phyloP scores from a whole-genome alignment of 2,113 vertebrate species.

The Carettochelys insculpta region DNA sequence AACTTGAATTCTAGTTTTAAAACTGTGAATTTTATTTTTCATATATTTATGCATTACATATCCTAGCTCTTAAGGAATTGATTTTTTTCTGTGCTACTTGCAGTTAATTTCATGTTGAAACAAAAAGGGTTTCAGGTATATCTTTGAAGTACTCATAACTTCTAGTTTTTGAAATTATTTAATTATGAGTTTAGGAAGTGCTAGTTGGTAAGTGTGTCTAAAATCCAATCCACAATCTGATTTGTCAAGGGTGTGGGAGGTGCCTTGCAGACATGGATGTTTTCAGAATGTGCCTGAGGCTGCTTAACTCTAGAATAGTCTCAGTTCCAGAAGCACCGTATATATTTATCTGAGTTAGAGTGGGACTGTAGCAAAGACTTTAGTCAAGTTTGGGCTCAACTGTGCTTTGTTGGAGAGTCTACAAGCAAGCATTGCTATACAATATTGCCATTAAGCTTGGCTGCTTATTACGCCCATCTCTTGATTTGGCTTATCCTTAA shows the following conservation, averaged over 20 bases:
- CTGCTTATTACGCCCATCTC: conserved; percentile 67
- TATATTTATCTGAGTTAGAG: conserved; percentile 43
- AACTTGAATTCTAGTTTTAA: conserved; percentile 87
- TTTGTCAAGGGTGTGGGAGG: conserved; percentile 75
- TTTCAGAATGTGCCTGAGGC: conserved; percentile 79
- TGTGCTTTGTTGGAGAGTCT: conserved; percentile 60
- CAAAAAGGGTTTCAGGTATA: conserved; percentile 66
- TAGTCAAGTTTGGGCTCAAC: conserved; percentile 42
- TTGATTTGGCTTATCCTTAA: conserved; percentile 58
- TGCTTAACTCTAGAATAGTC: conserved; percentile 72
- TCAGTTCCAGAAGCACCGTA: conserved; percentile 68
- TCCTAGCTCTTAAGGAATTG: conserved; percentile 71
- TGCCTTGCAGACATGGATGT: conserved; percentile 79
- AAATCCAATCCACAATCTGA: conserved; percentile 71
- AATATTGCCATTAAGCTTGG: conserved; percentile 64
- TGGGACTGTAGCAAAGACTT: conserved; percentile 42
- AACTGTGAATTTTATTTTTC: conserved; percentile 88
- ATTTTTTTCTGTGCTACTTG: conserved; percentile 75
- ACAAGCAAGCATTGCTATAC: conserved; percentile 53
- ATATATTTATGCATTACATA: conserved; percentile 84
- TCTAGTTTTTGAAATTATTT: conserved; percentile 60
- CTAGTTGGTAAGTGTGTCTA: conserved; percentile 68
- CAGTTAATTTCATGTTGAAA: conserved; percentile 77
- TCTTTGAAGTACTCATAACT: conserved; percentile 76
- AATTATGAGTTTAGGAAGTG: conserved; percentile 65